Conservation (phyloP, 2,797 vertebrate species). For the Kryptolebias ocellatus region DNA sequence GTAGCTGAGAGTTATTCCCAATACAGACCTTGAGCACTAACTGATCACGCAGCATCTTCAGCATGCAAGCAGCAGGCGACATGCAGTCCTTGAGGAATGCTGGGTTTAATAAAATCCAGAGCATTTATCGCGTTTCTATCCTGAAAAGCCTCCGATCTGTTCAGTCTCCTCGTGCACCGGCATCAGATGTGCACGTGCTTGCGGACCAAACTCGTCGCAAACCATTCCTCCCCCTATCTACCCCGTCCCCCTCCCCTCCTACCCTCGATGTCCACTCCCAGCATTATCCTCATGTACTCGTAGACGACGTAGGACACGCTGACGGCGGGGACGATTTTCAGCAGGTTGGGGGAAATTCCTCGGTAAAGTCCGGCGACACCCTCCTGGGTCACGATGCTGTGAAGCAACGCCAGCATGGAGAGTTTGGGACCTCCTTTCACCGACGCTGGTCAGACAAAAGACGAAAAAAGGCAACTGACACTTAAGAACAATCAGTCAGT, state of each 20-base stretch:
- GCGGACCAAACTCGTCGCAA: slow-evolving; percentile 24
- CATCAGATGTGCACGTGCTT: slow-evolving; percentile 26
- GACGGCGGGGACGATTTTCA: slow-evolving; percentile 97
- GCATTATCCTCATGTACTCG: slow-evolving; percentile 91
- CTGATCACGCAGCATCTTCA: not conserved
- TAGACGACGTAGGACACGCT: slow-evolving; percentile 98
- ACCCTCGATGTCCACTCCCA: slow-evolving; percentile 82
- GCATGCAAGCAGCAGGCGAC: no score
- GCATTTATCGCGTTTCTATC: no score
- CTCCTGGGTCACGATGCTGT: slow-evolving; percentile 88
- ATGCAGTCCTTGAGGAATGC: no score
- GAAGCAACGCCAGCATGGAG: slow-evolving; percentile 89
- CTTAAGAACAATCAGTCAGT: not conserved
- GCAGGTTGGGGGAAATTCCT: slow-evolving; percentile 97
- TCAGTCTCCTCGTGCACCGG: slow-evolving; percentile 47
- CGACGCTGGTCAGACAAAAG: slow-evolving; percentile 77
- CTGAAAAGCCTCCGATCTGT: slow-evolving; percentile 1
- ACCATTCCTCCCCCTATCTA: slow-evolving; percentile 18
- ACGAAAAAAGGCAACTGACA: not conserved
- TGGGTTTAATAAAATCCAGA: no score
- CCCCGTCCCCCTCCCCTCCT: slow-evolving; percentile 49
- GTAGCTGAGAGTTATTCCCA: no score
- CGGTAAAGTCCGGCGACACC: slow-evolving; percentile 92
- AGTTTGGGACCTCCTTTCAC: slow-evolving; percentile 86
- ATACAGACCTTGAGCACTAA: no score